phyloP scores from a whole-genome alignment of 2,113 vertebrate genomes.

The Ascaphus truei region DNA sequence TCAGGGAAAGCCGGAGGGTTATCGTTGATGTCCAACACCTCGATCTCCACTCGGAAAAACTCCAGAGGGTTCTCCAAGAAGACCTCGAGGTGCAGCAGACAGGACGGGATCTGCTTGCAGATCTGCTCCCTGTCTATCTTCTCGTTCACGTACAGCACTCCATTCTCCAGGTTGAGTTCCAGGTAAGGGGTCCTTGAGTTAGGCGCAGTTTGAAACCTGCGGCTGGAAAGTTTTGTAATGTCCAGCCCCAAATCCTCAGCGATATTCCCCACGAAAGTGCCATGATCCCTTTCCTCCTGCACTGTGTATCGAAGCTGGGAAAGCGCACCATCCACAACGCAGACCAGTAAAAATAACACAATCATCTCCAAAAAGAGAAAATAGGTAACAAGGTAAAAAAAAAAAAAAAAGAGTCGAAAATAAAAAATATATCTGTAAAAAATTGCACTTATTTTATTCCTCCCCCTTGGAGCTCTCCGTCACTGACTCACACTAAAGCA shows the following conservation, averaged over 20 bases:
- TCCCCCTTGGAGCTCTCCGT: not conserved
- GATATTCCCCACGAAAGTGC: slow-evolving; percentile 96
- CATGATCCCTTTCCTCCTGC: slow-evolving; percentile 92
- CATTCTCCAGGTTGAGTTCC: slow-evolving; percentile 93
- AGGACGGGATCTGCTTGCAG: slow-evolving; percentile 88
- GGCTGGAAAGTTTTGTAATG: slow-evolving; percentile 92
- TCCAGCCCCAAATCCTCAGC: slow-evolving; percentile 97
- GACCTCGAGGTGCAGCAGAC: slow-evolving; percentile 93
- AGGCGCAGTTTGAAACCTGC: slow-evolving; percentile 89
- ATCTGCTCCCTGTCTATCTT: slow-evolving; percentile 94
- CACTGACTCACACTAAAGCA: not conserved
- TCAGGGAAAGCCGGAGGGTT: slow-evolving; percentile 92
- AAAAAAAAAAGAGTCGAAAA: not conserved
- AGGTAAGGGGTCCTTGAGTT: slow-evolving; percentile 88
- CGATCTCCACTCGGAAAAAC: slow-evolving; percentile 92
- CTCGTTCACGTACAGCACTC: slow-evolving; percentile 86
- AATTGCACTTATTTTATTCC: slow-evolving; percentile 29
- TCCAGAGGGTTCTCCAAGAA: slow-evolving; percentile 94
- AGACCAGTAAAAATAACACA: slow-evolving; percentile 76
- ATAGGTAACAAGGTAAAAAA: not conserved
- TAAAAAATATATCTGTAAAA: not conserved
- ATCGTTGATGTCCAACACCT: slow-evolving; percentile 96
- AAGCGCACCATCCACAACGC: slow-evolving; percentile 75
- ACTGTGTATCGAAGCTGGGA: slow-evolving; percentile 95
- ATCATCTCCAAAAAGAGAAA: slow-evolving; percentile 74